Evolutionary conservation across 2,113 vertebrate species (phyloP).

Genomic region (Phyllostomus hastatus): DNA sequence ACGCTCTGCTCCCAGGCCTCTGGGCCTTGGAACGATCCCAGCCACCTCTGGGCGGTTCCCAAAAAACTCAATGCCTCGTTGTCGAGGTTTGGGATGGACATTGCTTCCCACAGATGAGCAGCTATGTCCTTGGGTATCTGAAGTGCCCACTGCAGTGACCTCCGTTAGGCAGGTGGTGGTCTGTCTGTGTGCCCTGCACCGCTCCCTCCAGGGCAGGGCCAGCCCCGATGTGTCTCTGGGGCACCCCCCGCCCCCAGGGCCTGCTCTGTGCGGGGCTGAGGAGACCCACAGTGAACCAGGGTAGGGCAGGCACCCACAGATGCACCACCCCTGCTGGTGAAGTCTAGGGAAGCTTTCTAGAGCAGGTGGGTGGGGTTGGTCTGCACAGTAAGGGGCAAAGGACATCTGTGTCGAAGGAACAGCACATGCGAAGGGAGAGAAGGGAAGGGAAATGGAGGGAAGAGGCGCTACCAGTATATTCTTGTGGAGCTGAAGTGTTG

Average conservation of each 20-base stretch:
- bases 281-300: background rate
- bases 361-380: background rate
- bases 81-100: background rate
- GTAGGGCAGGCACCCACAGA: background rate
- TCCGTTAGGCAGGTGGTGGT: rapidly evolving
- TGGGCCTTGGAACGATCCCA: background rate
- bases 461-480: background rate
- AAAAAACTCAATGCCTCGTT: background rate
- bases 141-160: background rate
- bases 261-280: background rate
- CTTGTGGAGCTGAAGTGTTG: background rate
- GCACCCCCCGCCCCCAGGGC: background rate
- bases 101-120: background rate
- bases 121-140: background rate
- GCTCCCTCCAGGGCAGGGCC: background rate
- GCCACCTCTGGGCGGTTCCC: background rate
- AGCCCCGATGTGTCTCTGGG: background rate
- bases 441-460: background rate
- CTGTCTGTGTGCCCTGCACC: rapidly evolving
- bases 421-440: background rate
- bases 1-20: background rate
- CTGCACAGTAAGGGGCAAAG: background rate
- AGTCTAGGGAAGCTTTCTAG: background rate
- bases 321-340: no score
- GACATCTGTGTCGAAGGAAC: background rate